Percentiles rank a stretch among this genome's conserved stretches.
These are phyloP conservation scores for Toxostoma redivivum DNA, from an alignment of 2,113 vertebrate genomes.

Conservation along the genomic window DNA sequence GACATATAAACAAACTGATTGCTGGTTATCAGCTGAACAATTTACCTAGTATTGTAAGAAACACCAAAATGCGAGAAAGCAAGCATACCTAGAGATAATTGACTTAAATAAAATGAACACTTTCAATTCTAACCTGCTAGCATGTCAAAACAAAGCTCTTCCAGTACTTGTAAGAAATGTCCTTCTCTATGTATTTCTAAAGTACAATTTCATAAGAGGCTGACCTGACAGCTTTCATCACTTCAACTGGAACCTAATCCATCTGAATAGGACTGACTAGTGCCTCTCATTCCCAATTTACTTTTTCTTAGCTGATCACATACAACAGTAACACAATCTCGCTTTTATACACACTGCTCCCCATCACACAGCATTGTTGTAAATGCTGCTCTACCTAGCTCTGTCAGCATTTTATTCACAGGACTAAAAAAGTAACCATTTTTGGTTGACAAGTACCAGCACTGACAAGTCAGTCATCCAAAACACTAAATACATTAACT, in stretches of 20 bases:
- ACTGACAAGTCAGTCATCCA: not conserved
- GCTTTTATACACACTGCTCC: not conserved
- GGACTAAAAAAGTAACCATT: not conserved
- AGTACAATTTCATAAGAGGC: not conserved
- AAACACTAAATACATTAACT: not conserved
- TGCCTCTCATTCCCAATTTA: not conserved
- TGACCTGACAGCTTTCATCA: not conserved
- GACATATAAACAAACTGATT: not conserved
- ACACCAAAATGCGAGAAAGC: not conserved
- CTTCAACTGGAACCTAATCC: not conserved
- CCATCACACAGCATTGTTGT: not conserved
- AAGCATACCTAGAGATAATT: not conserved
- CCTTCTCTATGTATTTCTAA: not conserved
- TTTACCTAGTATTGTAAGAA: not conserved
- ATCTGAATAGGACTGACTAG: not conserved
- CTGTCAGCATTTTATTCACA: not conserved
- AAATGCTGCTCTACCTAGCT: not conserved
- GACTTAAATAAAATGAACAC: not conserved
- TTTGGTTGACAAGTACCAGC: not conserved
- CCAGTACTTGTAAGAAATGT: not conserved
- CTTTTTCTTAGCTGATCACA: not conserved
- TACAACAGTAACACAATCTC: not conserved
- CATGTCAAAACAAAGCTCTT: not conserved
- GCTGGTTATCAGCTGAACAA: not conserved
- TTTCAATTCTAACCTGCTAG: conserved; percentile 39